Evolutionary conservation across 2,113 vertebrate species (phyloP).

Genomic region (Sciurus niger): DNA sequence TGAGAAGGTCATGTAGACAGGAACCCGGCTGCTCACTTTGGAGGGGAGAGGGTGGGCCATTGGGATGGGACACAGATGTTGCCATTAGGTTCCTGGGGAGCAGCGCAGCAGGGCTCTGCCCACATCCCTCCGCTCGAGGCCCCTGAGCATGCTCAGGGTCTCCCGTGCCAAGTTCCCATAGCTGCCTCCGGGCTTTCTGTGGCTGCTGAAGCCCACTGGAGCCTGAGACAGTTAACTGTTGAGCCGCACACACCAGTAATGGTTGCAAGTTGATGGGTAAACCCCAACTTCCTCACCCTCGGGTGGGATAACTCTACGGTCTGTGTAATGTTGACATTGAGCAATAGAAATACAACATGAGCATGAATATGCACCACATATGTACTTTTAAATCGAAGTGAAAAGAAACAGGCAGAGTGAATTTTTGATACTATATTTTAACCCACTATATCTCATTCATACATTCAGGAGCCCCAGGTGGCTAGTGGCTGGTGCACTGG

Average conservation of each 20-base stretch:
- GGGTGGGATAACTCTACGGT: neutral
- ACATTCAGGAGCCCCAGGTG: neutral
- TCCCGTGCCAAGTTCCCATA: neutral
- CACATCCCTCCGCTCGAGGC: too few species aligned
- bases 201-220: neutral
- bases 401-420: conserved; percentile 30
- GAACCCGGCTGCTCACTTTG: neutral
- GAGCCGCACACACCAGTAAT: neutral
- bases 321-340: neutral
- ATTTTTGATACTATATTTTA: conserved; percentile 48
- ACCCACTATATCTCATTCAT: neutral
- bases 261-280: neutral
- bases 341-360: neutral
- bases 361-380: neutral
- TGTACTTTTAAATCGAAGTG: conserved; percentile 22
- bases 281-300: neutral
- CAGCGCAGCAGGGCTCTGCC: neutral
- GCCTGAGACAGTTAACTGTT: neutral
- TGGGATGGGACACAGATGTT: too few species aligned
- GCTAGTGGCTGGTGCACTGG: neutral
- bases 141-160: neutral
- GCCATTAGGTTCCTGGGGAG: neutral
- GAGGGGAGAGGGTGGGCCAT: neutral
- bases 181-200: neutral
- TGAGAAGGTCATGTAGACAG: neutral